Base-by-base conservation (phyloP, 2,888 invertebrate genomes). In the Cheiracanthium punctorium region DNA sequence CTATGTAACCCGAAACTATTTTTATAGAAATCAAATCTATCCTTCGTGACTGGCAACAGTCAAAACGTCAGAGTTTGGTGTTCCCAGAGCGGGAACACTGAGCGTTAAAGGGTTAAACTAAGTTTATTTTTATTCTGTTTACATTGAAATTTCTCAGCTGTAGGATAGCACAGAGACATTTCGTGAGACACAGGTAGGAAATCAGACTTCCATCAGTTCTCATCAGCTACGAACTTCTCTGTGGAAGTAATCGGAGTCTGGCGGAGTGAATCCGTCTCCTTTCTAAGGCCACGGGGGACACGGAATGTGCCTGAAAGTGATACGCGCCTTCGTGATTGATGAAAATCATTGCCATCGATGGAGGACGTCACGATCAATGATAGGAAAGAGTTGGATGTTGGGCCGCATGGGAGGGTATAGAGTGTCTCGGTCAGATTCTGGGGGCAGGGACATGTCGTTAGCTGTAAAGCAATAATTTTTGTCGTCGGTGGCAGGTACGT, bases 321-420 rank as follows among this genome's bases (percentile, higher is more conserved):
- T 75, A 52, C 69, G 64, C 72, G 67, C 32, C 67, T 65, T 72
- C 37, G 65, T 77, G 82, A 84, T 72, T 84, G 77, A 77, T 82
- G 64, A 29, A 76, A 82, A 82, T 84, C 77, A 84, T 82, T 71
- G 65, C 77, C 67, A 24, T 37, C 48, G 5, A 43, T 1, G 32
- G 70, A 75, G 73, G 7, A 58, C 71, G 82, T 84, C 82, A 75
- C 5, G 65, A 48, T 33, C 77, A 72, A 84, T 84, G 77, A 77
- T 37, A 24, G 65, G 71, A 43, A n/a, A 72, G 7, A 17, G 37
- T 2, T 8, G 37, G 20, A 64, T 24, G 24, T 29, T 28, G 8
- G 12, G 0, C 24, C 70, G 33, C 37, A n/a, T 8, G 30, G 71
- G 64, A 37, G 20, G 24, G 72, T 33, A 29, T 52, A 33, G 24